Evolutionary conservation across 2,888 invertebrate genomes (phyloP).

Genomic region (Acanthosepion esculentum): DNA sequence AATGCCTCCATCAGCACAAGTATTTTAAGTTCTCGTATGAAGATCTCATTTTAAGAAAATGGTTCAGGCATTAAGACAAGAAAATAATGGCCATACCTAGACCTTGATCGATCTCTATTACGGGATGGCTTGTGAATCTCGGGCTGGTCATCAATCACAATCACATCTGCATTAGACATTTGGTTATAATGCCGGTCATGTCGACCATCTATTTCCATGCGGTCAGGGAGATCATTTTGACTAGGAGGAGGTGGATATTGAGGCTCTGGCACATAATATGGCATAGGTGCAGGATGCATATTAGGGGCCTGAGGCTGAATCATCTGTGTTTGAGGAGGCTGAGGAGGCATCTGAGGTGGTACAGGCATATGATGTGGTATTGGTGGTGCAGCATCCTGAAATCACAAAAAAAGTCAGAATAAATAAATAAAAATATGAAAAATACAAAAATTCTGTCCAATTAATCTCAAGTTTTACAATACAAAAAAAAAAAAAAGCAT

Average conservation of each 20-base stretch:
- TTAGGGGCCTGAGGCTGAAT: conserved; percentile 49
- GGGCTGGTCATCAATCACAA: conserved; percentile 42
- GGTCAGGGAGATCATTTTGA: conserved; percentile 45
- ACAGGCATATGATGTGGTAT: conserved; percentile 51
- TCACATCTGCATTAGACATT: conserved; percentile 49
- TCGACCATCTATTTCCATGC: conserved; percentile 34
- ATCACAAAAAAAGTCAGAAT: conserved; percentile 36
- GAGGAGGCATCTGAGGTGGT: conserved; percentile 51
- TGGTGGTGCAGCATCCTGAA: conserved; percentile 49
- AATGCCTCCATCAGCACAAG: too few relatives aligned
- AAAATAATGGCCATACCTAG: conserved; percentile 53
- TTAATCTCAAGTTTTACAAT: too few relatives aligned
- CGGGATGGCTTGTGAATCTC: conserved; percentile 41
- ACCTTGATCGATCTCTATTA: conserved; percentile 51
- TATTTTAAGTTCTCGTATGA: too few relatives aligned
- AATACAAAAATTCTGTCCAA: too few relatives aligned
- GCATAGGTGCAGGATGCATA: conserved; percentile 47
- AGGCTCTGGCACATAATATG: conserved; percentile 44
- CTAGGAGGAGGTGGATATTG: conserved; percentile 44
- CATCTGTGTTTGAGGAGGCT: conserved; percentile 48
- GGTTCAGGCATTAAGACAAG: too few relatives aligned
- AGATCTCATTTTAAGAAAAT: too few relatives aligned
- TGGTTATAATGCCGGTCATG: conserved; percentile 38
- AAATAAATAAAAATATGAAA: not conserved
- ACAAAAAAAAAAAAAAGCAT: too few relatives aligned